Percentiles rank a stretch among this genome's conserved stretches.
Conservation (phyloP, 2,888 invertebrate species). For the Tinea semifulvella region DNA sequence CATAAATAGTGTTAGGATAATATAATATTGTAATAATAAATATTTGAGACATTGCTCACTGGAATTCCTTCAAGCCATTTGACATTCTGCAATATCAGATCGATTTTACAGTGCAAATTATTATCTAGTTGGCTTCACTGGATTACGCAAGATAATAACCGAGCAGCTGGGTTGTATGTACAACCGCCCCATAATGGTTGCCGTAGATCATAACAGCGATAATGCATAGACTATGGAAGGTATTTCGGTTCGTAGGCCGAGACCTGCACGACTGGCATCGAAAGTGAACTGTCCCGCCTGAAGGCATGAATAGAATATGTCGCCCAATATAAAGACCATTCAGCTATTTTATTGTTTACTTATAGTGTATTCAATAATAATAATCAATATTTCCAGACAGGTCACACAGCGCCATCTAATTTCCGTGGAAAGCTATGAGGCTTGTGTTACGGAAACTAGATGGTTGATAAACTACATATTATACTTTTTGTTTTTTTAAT, state of each 20-base stretch:
- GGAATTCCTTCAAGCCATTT: not conserved
- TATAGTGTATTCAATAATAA: no score
- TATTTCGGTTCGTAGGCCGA: conserved; percentile 47
- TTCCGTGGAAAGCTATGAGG: no score
- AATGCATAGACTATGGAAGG: conserved; percentile 43
- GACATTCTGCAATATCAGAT: conserved; percentile 3
- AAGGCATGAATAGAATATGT: conserved; percentile 34
- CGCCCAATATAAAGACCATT: conserved; percentile 41
- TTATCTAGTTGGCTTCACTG: conserved; percentile 50
- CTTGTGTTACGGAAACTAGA: no score
- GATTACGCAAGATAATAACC: conserved; percentile 57
- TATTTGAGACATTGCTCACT: not conserved
- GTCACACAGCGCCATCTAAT: no score
- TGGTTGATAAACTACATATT: no score
- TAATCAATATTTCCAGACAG: no score
- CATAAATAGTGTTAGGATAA: no score
- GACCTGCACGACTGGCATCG: conserved; percentile 51
- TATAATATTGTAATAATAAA: no score
- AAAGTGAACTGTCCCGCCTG: conserved; percentile 55
- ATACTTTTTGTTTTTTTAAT: no score
- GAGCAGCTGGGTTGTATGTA: conserved; percentile 54
- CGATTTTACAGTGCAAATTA: conserved; percentile 39
- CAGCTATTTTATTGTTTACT: no score
- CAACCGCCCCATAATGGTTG: conserved; percentile 46
- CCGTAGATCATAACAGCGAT: conserved; percentile 57